Evolutionary conservation across 2,113 vertebrate species (phyloP), one percentile per base, ranked within the genome.

Genomic region (Mus pahari): DNA sequence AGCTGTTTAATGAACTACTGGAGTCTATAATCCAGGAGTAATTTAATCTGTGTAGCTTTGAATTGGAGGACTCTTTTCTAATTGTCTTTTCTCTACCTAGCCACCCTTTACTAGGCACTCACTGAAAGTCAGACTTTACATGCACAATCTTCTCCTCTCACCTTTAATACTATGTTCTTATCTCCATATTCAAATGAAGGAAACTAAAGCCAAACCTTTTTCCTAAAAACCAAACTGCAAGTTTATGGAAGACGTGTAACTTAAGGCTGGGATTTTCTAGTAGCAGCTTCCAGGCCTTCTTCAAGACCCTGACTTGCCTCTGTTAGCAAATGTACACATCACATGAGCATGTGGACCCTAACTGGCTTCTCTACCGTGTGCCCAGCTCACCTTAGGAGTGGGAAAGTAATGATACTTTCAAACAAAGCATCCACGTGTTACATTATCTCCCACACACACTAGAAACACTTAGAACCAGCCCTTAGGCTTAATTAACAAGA

Each of bases 401-500:
- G 96, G 42, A 89, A 20, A 58, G 7, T 45, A 86, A 66, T 5
- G 4, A 22, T 31, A n/a, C 86, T 28, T 74, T 26, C 60, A 96
- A 86, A 74, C 50, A 73, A 91, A 60, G 33, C 79, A 36, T 39
- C 5, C 28, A 8, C 7, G 48, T 39, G 39, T 62, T 70, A 36
- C 45, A n/a, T 73, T 89, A 82, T 92, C 83, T 95, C 42, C 58
- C 90, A 64, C 26, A 48, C 45, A 50, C 82, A 71, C n/a, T 48
- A 48, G 5, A 48, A 48, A 48, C 48, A 78, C 60, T 86, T 55
- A 95, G 92, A 96, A 95, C 28, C 88, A 12, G 28, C 22, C 55
- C 28, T 82, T 14, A 64, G 45, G 12, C 58, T 96, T 58, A 95
- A 83, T 94, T 70, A 70, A 94, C 62, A 86, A 97, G 22, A 70